These are phyloP conservation scores for Ciconia boyciana DNA, from an alignment of 2,113 vertebrate species.

Conservation along the genomic window DNA sequence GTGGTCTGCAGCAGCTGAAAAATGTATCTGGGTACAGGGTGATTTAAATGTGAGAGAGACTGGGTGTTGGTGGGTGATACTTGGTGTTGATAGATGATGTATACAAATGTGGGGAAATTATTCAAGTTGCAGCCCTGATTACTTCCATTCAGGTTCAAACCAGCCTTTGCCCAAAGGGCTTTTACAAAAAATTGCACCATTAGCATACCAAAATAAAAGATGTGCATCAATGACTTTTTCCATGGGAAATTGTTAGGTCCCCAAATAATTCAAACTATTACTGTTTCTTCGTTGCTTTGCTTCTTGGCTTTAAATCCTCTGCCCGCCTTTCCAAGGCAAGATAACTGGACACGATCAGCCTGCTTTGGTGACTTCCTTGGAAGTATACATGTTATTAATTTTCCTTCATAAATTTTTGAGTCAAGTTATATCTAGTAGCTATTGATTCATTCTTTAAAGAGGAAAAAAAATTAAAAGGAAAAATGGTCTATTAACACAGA, in stretches of 20 bases:
- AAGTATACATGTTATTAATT: neutral
- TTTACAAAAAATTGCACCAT: neutral
- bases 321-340: neutral
- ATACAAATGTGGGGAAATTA: neutral
- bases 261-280: neutral
- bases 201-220: neutral
- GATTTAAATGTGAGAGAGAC: neutral
- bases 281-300: neutral
- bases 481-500: neutral
- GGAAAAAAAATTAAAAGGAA: neutral
- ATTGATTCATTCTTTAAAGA: neutral
- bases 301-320: neutral
- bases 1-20: neutral
- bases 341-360: neutral
- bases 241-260: neutral
- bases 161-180: neutral
- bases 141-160: neutral
- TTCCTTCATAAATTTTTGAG: neutral
- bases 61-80: neutral
- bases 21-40: neutral
- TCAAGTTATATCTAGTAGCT: neutral
- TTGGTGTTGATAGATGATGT: neutral
- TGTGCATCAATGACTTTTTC: neutral
- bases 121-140: neutral
- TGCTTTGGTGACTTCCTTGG: neutral